Evolutionary conservation across 2,797 vertebrate species (phyloP).

Genomic region (Notamacropus eugenii): DNA sequence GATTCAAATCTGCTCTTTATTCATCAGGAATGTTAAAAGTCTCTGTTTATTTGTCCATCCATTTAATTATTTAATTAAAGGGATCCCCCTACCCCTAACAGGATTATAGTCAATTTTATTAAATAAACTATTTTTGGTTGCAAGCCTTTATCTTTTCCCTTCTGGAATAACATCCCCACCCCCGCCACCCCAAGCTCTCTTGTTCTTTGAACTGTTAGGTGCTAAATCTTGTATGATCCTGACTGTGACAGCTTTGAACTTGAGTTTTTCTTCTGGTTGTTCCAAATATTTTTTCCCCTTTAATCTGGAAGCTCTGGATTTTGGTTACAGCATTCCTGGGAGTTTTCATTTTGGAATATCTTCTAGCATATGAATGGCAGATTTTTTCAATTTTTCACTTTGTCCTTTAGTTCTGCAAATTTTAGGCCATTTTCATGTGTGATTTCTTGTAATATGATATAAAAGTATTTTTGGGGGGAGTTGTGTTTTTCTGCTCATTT

Average conservation of each 20-base stretch:
- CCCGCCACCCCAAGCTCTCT: neutral
- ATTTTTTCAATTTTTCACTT: neutral
- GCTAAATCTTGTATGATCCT: neutral
- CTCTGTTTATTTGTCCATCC: neutral
- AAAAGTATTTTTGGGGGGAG: neutral
- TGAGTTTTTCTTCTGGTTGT: neutral
- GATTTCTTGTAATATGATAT: neutral
- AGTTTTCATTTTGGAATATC: neutral
- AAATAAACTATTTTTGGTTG: neutral
- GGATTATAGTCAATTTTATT: neutral
- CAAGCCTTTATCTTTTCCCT: neutral
- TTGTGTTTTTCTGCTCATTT: neutral
- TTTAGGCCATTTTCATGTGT: neutral
- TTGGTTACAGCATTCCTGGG: neutral
- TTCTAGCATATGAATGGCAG: neutral
- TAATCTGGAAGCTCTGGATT: neutral
- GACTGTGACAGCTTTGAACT: neutral
- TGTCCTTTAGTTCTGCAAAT: neutral
- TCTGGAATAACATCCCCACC: neutral
- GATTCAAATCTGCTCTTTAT: neutral
- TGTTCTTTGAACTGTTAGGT: neutral
- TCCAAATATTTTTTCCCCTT: neutral
- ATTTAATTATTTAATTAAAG: neutral
- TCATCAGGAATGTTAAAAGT: neutral
- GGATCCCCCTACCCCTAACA: rapidly evolving